Base-by-base conservation (phyloP, 37 sponge, comb jelly and placozoan species). In the Geodia barretti region DNA sequence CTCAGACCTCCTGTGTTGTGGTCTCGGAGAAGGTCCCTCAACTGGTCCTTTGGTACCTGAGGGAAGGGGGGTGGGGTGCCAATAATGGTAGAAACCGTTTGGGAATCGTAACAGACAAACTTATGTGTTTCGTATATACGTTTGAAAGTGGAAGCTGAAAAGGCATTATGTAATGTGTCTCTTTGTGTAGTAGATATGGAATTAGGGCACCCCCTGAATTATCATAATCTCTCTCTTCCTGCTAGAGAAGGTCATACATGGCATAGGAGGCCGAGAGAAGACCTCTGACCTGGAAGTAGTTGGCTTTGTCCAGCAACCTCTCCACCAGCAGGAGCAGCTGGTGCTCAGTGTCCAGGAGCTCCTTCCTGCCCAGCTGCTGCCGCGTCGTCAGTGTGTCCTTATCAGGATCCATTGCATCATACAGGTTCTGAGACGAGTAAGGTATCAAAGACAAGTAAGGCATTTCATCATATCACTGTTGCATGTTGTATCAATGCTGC, bases 401-500 rank as follows among this genome's bases (percentile, higher is more conserved):
- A 76, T 97, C 98, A 23, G 98, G 98, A 36, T 97, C 93, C 72
- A 97, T 43, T 8, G 26, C 37, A 72, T 97, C 98, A 78, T 92
- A 97, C 61, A 89, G 82, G 0, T 71, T 25, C 96, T 95, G 40
- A 2, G 30, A 26, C 7, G 7, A 64, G n/a, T n/a, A n/a, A n/a
- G n/a, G n/a, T n/a, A n/a, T n/a, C n/a, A n/a, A n/a, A n/a, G n/a
- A n/a, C n/a, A n/a, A n/a, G n/a, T n/a, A n/a, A n/a, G n/a, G n/a
- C n/a, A n/a, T n/a, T n/a, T n/a, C n/a, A n/a, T n/a, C n/a, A n/a
- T n/a, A n/a, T n/a, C n/a, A n/a, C n/a, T n/a, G n/a, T n/a, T n/a
- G n/a, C n/a, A n/a, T n/a, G n/a, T n/a, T n/a, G n/a, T n/a, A n/a
- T n/a, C n/a, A n/a, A n/a, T n/a, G n/a, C n/a, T n/a, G n/a, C n/a